These are phyloP conservation scores for Carduelis carduelis DNA, from an alignment of 2,797 vertebrate species.

Conservation along the genomic window DNA sequence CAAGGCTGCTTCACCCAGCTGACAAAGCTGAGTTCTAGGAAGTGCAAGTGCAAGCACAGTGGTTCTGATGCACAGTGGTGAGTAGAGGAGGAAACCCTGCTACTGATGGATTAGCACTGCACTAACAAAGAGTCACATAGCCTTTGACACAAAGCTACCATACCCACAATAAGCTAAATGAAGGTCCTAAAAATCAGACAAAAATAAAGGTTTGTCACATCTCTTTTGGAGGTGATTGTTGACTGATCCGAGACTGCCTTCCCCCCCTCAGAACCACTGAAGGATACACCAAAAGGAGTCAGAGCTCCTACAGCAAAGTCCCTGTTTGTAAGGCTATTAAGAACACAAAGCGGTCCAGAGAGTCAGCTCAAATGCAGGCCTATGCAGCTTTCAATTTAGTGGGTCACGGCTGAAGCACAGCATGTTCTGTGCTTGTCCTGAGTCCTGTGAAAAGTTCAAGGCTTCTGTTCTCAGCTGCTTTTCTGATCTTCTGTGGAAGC, in stretches of 20 bases:
- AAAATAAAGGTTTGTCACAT: background rate
- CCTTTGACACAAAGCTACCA: background rate
- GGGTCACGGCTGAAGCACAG: background rate
- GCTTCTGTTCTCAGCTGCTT: background rate
- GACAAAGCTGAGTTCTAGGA: background rate
- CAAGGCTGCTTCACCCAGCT: background rate
- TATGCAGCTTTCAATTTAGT: background rate
- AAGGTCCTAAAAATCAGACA: background rate
- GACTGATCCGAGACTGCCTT: background rate
- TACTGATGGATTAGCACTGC: background rate
- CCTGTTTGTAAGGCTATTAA: background rate
- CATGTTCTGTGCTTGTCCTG: background rate
- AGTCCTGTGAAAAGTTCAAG: background rate
- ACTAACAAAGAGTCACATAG: rapidly evolving
- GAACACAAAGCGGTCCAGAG: background rate
- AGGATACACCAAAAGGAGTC: background rate
- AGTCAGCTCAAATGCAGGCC: background rate
- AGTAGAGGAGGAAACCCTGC: background rate
- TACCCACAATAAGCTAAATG: background rate
- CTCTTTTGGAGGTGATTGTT: background rate
- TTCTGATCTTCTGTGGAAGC: background rate
- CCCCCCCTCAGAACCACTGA: background rate
- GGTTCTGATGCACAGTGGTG: too few relatives aligned
- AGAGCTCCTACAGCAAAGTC: background rate
- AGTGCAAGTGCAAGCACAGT: background rate